Conservation (phyloP, 2,888 invertebrate genomes). For the Drosophila kanekoi region DNA sequence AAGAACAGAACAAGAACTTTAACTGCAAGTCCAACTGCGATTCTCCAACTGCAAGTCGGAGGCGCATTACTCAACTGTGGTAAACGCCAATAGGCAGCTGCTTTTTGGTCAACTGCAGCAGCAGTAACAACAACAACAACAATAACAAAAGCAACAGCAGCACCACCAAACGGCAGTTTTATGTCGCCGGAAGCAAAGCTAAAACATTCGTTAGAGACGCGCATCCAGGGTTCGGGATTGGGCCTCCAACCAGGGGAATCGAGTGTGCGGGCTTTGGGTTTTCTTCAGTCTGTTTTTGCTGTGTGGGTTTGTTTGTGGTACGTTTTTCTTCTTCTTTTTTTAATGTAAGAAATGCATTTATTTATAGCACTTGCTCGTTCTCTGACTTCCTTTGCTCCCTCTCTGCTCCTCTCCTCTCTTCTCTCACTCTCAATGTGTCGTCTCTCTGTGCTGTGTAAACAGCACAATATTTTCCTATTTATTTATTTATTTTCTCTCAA, state of each 20-base stretch:
- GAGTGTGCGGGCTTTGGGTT: slow-evolving; percentile 1
- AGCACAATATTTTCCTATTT: slow-evolving; percentile 58
- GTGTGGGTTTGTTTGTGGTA: slow-evolving; percentile 36
- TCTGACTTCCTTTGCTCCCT: slow-evolving; percentile 53
- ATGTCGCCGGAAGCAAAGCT: slow-evolving; percentile 77
- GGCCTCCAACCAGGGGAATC: slow-evolving; percentile 19
- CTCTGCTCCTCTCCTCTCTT: background rate
- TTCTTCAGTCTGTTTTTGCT: slow-evolving; percentile 15
- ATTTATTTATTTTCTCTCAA: slow-evolving; percentile 48
- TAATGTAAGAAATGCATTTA: slow-evolving; percentile 67
- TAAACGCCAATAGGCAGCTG: slow-evolving; percentile 79
- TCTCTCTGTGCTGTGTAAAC: slow-evolving; percentile 39
- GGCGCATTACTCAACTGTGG: slow-evolving; percentile 75
- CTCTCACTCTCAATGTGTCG: background rate
- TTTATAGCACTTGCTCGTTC: slow-evolving; percentile 66
- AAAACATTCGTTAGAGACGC: slow-evolving; percentile 71
- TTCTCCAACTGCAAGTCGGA: slow-evolving; percentile 32
- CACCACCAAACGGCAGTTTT: slow-evolving; percentile 72
- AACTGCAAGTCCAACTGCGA: slow-evolving; percentile 32
- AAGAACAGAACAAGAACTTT: slow-evolving; percentile 28
- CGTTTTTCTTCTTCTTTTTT: slow-evolving; percentile 19
- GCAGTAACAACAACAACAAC: slow-evolving; percentile 21
- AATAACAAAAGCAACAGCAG: slow-evolving; percentile 30
- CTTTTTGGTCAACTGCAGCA: slow-evolving; percentile 60
- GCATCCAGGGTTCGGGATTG: slow-evolving; percentile 48